Percentiles rank a stretch among this genome's conserved stretches.
Evolutionary conservation across 92 coral and sea anemone species (phyloP).

Genomic region (Galaxea fascicularis): DNA sequence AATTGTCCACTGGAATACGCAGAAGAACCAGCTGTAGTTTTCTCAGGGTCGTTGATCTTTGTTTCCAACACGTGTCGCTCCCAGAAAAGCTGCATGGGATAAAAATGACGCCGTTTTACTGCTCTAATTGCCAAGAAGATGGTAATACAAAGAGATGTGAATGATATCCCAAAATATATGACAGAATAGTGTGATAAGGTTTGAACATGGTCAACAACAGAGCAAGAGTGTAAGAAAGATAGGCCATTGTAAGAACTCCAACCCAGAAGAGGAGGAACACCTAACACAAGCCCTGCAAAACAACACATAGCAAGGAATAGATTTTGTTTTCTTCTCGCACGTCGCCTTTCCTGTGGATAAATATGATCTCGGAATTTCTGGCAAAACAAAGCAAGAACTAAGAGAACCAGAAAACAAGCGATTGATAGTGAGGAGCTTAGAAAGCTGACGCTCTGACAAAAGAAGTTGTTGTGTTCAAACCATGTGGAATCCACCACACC

Average conservation of each 20-base stretch:
- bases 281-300: constrained; percentile 15
- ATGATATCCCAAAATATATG: constrained; percentile 19
- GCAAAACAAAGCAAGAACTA: constrained; percentile 40
- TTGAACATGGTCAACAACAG: not conserved
- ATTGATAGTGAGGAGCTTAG: constrained; percentile 22
- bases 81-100: constrained; percentile 55
- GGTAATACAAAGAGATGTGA: constrained; percentile 23
- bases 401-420: constrained; percentile 43
- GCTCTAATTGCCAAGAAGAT: constrained; percentile 16
- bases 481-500: constrained; percentile 32
- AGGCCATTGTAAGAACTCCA: constrained; percentile 57
- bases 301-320: constrained; percentile 12
- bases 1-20: not conserved
- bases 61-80: constrained; percentile 48
- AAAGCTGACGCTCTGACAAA: constrained; percentile 54
- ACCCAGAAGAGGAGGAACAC: constrained; percentile 43
- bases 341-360: not conserved
- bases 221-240: not conserved
- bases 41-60: constrained; percentile 56
- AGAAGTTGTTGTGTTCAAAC: constrained; percentile 25
- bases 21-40: constrained; percentile 45
- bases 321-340: not conserved
- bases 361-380: constrained; percentile 28
- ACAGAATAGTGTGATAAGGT: constrained; percentile 23
- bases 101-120: constrained; percentile 19